Evolutionary conservation across 37 sponge, comb jelly and placozoan genomes (phyloP).

Genomic region (Hormiphora californensis): DNA sequence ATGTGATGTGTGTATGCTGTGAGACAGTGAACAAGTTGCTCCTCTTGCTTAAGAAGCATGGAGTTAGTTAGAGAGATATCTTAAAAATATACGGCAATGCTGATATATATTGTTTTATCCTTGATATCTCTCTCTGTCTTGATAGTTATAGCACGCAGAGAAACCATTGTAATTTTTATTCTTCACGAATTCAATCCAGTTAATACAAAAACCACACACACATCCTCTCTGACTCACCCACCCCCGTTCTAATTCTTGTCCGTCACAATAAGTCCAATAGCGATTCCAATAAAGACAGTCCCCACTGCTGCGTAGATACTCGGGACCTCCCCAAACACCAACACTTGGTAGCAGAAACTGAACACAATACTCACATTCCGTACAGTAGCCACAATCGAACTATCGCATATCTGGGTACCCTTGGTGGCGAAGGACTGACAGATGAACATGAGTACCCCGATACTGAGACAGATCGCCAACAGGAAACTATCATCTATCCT

Average conservation of each 20-base stretch:
- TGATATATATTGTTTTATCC: too few relatives aligned
- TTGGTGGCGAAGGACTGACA: neutral
- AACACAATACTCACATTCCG: neutral
- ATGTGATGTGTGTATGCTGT: too few relatives aligned
- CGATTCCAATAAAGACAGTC: neutral
- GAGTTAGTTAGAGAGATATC: too few relatives aligned
- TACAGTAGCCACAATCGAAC: constrained; percentile 8
- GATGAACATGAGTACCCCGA: constrained; percentile 15
- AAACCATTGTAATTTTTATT: too few relatives aligned
- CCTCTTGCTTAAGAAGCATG: too few relatives aligned
- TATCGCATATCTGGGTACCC: neutral
- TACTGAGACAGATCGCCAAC: neutral
- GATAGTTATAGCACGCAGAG: too few relatives aligned
- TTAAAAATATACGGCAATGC: too few relatives aligned
- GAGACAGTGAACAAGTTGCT: too few relatives aligned
- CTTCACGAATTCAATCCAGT: too few relatives aligned
- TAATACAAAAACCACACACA: neutral
- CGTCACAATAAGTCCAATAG: neutral
- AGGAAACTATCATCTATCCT: neutral
- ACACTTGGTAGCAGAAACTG: neutral
- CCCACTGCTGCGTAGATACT: neutral
- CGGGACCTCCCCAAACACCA: neutral
- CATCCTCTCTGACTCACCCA: neutral
- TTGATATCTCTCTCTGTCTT: too few relatives aligned
- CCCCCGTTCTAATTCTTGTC: neutral